Evolutionary conservation across 2,888 invertebrate genomes (phyloP), one percentile per base, ranked within the genome.

Genomic region (Rotaria macrura): DNA sequence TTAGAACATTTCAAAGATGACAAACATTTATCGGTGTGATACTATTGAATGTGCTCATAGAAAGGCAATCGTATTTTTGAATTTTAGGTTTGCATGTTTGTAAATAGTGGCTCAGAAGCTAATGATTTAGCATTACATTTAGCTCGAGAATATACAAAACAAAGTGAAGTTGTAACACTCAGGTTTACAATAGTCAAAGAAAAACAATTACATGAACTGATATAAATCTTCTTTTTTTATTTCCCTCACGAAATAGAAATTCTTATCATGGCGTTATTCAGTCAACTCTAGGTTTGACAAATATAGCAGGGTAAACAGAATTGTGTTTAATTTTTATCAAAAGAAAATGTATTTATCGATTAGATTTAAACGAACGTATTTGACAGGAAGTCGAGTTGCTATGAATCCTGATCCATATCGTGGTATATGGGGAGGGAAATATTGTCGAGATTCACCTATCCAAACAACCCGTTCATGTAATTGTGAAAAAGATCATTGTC

Each of bases 61-160:
- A 65, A 5, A 20, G 20, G 6, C 23, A 25, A 14, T 12, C 0
- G 2, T 83, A 2, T 40, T 55, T 87, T 40, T 79, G 1, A 17
- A 6, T 6, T 14, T 17, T 89, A 95, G 95, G 94, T 95, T 47
- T 95, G 95, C 4, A 97, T 96, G 90, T 93, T 97, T 88, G 95
- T 96, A 1, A 98, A 98, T 91, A 97, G 97, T 89, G 98, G 98
- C 0, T 95, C 96, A 10, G 98, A 99, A 91, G 97, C 98, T 0
- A 98, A 97, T 89, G 98, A 99, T 90, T 92, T 99, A 86, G 98
- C 98, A 0, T 92, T 95, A 88, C 90, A 96, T 52, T 92, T 99
- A 91, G 95, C 97, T 0, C 93, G 96, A 88, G 91, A 95, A 0
- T 93, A 96, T 90, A 97, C 97, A 0, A 94, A 94, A 1, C 94